A percentile compares a stretch with the other conserved stretches of the same genome.
These are phyloP conservation scores for Crenichthys baileyi DNA, from an alignment of 2,797 vertebrate genomes.

Conservation along the genomic window DNA sequence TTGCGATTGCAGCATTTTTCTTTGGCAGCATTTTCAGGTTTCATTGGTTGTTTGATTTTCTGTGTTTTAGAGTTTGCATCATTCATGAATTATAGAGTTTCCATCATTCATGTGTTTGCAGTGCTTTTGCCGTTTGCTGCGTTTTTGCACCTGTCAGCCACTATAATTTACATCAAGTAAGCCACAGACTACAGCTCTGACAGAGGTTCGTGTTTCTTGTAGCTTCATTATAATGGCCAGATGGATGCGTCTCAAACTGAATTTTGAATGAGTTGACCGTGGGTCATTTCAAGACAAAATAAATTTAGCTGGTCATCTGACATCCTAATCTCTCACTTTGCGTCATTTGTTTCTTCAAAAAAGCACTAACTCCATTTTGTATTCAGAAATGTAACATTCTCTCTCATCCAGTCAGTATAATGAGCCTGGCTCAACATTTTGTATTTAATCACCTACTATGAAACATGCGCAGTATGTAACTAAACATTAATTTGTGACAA, in stretches of 20 bases:
- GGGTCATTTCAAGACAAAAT: not conserved
- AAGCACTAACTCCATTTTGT: not conserved
- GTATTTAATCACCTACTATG: too few species aligned
- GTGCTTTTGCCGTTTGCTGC: too few species aligned
- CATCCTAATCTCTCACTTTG: not conserved
- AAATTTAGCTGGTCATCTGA: not conserved
- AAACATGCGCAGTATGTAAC: too few species aligned
- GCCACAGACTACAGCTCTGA: not conserved
- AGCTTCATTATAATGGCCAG: not conserved
- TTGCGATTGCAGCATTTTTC: too few species aligned
- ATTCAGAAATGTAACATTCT: not conserved
- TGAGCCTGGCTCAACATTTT: too few species aligned
- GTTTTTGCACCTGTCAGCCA: too few species aligned
- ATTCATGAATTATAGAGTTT: too few species aligned
- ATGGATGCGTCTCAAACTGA: not conserved
- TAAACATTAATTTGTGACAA: too few species aligned
- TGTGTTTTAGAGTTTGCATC: too few species aligned
- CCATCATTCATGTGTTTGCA: not conserved
- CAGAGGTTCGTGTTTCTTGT: not conserved
- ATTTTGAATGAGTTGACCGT: not conserved
- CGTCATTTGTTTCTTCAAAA: not conserved
- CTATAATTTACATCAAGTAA: not conserved
- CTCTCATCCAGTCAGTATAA: not conserved
- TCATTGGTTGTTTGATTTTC: too few species aligned
- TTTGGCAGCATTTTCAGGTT: too few species aligned